Evolutionary conservation across 2,888 invertebrate genomes (phyloP), one percentile per base, ranked within the genome.

Genomic region (Idaea biselata): DNA sequence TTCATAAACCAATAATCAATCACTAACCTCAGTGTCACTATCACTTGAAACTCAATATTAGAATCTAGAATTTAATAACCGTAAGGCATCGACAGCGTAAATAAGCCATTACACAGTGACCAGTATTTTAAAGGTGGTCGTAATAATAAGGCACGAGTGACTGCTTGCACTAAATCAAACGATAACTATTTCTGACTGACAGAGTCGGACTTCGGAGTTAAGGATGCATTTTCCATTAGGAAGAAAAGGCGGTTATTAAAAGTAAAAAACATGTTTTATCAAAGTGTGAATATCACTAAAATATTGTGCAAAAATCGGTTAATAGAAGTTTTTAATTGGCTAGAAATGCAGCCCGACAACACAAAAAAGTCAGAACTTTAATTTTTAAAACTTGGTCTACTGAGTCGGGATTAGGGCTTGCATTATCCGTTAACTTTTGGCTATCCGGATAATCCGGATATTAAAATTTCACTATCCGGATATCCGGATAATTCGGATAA

Each of bases 101-200:
- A 68, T 65, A 64, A 69, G 65, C 61, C 63, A 63, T 66, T 66
- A 60, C 66, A 66, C 62, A 63, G 60, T 59, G 57, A 59, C 54
- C 62, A 81, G 76, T 81, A 79, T 76, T 81, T 79, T 81, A 78
- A 81, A 80, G 88, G 87, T 88, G 87, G 88, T 84, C 84, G 76
- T 74, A 73, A 74, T 74, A 73, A 74, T 74, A 72, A 75, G 71
- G 77, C 76, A 75, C 76, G 70, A 76, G 71, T 72, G 76, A 74
- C 75, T 68, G 66, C 74, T 44, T 67, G 78, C 81, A 86, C 85
- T 91, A 90, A 89, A 91, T 91, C 91, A 72, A 86, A 79, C 75
- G 75, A 76, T 14, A 18, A 56, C 14, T 18, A 7, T 56, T 18
- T 56, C 56, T n/a, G 6, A 16, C 3, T 14, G 17, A 56, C 56